Evolutionary conservation across 2,888 invertebrate species (phyloP).

Genomic region (Bimastos eiseni): DNA sequence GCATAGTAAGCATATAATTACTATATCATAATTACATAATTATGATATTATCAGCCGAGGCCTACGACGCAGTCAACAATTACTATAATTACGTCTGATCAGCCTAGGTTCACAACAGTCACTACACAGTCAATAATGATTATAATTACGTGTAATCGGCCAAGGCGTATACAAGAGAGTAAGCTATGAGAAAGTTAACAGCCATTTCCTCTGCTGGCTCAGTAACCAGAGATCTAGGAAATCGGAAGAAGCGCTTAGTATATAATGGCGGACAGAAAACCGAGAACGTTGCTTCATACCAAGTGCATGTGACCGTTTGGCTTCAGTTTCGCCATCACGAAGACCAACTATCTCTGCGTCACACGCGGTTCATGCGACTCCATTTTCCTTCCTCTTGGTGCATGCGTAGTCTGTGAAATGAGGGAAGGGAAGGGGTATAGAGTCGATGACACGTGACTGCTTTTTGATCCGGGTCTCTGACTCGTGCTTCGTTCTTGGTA

Average conservation of each 20-base stretch:
- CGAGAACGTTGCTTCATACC: not conserved
- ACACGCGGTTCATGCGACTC: not conserved
- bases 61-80: too few species aligned
- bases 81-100: not conserved
- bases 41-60: too few species aligned
- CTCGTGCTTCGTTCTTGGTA: not conserved
- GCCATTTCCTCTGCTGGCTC: not conserved
- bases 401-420: not conserved
- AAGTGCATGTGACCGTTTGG: not conserved
- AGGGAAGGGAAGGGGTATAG: not conserved
- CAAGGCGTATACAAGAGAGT: too few species aligned
- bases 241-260: not conserved
- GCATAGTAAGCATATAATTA: not conserved
- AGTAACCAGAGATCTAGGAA: not conserved
- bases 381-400: not conserved
- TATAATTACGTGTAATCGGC: not conserved
- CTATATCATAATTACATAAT: too few species aligned
- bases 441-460: not conserved
- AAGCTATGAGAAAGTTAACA: not conserved
- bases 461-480: not conserved
- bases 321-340: not conserved
- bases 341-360: not conserved
- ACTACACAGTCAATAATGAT: too few species aligned
- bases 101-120: too few species aligned
- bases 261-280: not conserved